Conservation (phyloP, 2,113 vertebrate species). For the Amphiprion percula region DNA sequence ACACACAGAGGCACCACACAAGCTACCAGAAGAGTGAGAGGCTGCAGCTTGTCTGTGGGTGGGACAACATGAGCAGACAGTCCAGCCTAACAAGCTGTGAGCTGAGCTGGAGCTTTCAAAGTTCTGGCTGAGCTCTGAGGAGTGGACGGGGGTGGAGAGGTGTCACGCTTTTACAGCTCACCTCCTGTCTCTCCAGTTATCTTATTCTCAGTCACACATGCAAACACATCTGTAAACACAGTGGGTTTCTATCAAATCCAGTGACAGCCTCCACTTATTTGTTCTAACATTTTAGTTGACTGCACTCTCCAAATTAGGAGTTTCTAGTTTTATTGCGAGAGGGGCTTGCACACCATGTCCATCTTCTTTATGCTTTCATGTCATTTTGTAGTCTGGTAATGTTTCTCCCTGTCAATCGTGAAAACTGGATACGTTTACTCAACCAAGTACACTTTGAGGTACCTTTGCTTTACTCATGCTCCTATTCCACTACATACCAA, state of each 20-base stretch:
- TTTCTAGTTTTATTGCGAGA: not conserved
- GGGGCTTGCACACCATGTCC: not conserved
- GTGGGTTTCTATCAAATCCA: constrained; percentile 5
- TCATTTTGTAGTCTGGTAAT: not conserved
- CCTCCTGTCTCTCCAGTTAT: not conserved
- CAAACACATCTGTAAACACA: constrained; percentile 24
- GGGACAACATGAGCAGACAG: constrained; percentile 54
- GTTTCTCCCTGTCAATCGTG: not conserved
- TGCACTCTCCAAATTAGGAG: not conserved
- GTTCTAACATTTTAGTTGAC: not conserved
- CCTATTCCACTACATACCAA: too few species aligned
- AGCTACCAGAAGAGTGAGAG: constrained; percentile 44
- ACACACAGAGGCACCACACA: not conserved
- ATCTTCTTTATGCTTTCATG: not conserved
- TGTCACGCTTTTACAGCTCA: constrained; percentile 20
- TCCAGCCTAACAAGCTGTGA: constrained; percentile 57
- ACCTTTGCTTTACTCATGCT: too few species aligned
- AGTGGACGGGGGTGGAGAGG: not conserved
- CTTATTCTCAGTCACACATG: constrained; percentile 12
- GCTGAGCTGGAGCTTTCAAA: constrained; percentile 44
- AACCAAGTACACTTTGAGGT: too few species aligned
- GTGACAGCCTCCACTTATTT: not conserved
- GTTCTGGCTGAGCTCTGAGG: constrained; percentile 6
- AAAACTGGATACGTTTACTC: not conserved
- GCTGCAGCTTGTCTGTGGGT: constrained; percentile 65